A percentile compares a stretch with the other conserved stretches of the same genome.
Evolutionary conservation across 2,113 vertebrate genomes (phyloP).

Genomic region (Nipponia nippon): DNA sequence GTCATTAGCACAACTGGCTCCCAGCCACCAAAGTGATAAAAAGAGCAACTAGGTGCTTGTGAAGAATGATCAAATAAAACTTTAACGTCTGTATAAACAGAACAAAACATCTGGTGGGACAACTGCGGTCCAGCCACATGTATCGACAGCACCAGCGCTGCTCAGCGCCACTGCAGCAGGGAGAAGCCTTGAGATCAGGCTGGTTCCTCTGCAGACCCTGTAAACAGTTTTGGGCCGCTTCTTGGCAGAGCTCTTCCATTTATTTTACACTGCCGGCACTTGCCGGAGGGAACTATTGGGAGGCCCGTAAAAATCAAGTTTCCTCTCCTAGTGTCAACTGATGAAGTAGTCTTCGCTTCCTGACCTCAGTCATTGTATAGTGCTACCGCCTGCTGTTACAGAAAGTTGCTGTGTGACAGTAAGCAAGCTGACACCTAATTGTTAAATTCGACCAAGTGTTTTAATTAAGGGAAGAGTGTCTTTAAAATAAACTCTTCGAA

Average conservation of each 20-base stretch:
- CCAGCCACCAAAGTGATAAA: background rate
- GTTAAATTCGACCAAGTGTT: constrained; percentile 20
- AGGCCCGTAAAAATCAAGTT: constrained; percentile 30
- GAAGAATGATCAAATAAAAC: background rate
- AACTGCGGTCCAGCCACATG: background rate
- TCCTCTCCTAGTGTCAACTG: background rate
- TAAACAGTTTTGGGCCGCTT: background rate
- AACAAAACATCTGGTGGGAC: background rate
- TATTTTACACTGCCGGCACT: background rate
- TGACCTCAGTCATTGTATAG: background rate
- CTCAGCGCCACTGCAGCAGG: background rate
- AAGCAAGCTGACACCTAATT: constrained; percentile 40
- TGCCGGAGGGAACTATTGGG: background rate
- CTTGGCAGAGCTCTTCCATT: constrained; percentile 3
- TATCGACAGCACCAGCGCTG: background rate
- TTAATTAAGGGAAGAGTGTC: constrained; percentile 43
- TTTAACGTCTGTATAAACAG: background rate
- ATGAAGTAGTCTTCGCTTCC: background rate
- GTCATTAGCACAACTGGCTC: background rate
- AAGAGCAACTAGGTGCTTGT: background rate
- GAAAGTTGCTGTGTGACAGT: constrained; percentile 17
- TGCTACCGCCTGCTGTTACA: background rate
- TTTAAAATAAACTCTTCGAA: constrained; percentile 47
- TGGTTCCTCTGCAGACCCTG: background rate
- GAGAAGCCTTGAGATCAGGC: background rate